Percentiles rank a stretch among this genome's conserved stretches.
These are phyloP conservation scores for Cryptocephalus primarius DNA, from an alignment of 2,888 invertebrate species.

Conservation along the genomic window DNA sequence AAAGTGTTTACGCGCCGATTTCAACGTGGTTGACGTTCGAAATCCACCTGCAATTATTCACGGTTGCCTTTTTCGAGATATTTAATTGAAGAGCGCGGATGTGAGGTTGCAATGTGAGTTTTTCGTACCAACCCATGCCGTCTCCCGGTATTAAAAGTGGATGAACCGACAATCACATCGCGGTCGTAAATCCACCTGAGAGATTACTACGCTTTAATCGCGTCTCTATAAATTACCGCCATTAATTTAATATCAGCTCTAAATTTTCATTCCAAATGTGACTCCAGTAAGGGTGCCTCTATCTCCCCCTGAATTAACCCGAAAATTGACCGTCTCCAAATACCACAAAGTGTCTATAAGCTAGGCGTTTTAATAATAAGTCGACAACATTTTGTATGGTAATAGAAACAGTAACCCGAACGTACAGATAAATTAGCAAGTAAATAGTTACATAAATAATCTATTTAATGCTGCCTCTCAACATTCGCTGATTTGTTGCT, in stretches of 20 bases:
- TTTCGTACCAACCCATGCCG: no score
- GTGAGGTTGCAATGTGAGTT: no score
- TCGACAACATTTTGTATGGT: conserved; percentile 13
- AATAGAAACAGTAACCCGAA: conserved; percentile 16
- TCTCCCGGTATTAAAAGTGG: no score
- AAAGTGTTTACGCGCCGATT: neutral
- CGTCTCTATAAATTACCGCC: neutral
- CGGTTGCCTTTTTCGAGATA: no score
- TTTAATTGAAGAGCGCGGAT: no score
- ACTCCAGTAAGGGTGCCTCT: neutral
- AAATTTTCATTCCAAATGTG: no score
- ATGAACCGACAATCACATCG: no score
- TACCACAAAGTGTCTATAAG: conserved; percentile 7
- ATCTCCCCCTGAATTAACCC: neutral
- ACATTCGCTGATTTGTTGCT: conserved; percentile 22
- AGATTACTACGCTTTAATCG: no score
- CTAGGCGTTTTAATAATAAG: conserved; percentile 8
- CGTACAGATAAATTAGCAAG: conserved; percentile 22
- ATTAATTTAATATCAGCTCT: no score
- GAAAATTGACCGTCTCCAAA: conserved; percentile 6
- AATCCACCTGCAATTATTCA: no score
- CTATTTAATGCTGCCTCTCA: conserved; percentile 23
- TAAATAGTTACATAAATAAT: conserved; percentile 24
- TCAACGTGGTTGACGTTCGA: no score
- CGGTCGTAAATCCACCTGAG: no score